A percentile compares a stretch with the other conserved stretches of the same genome.
Evolutionary conservation across 2,888 invertebrate species (phyloP).

Genomic region (Operophtera brumata): DNA sequence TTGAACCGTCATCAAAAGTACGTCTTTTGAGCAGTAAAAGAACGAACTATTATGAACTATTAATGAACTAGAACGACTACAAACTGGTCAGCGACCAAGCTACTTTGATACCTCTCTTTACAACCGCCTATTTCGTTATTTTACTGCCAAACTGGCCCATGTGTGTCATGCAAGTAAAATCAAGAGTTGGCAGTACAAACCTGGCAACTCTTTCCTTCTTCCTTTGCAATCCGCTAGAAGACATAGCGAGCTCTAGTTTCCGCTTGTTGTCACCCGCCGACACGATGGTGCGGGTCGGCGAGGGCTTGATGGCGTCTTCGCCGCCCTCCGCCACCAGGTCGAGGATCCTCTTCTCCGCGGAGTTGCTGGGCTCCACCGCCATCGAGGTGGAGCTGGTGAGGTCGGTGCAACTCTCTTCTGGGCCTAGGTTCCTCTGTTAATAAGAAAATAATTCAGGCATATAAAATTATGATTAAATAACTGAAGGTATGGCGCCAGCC

Average conservation of each 20-base stretch:
- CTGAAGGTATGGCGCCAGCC: no score
- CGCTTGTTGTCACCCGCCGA: slow-evolving; percentile 83
- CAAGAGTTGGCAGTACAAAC: slow-evolving; percentile 35
- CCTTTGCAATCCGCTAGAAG: slow-evolving; percentile 82
- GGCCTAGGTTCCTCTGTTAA: slow-evolving; percentile 54
- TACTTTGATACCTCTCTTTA: no score
- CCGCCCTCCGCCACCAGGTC: slow-evolving; percentile 85
- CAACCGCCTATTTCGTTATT: no score
- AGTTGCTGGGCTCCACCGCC: slow-evolving; percentile 87
- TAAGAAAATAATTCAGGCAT: no score
- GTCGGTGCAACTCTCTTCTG: slow-evolving; percentile 77
- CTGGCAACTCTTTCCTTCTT: slow-evolving; percentile 83
- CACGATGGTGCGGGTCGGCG: slow-evolving; percentile 81
- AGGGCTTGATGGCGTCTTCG: slow-evolving; percentile 82
- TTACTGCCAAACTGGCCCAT: no score
- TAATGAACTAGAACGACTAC: no score
- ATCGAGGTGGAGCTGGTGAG: slow-evolving; percentile 84
- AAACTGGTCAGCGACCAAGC: no score
- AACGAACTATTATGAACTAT: no score
- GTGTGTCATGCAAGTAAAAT: background rate
- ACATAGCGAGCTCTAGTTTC: slow-evolving; percentile 87
- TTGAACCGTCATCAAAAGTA: no score
- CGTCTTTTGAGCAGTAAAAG: no score
- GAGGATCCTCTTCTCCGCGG: slow-evolving; percentile 86
- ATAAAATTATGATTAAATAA: no score